Conservation (phyloP, 2,888 invertebrate species). For the Sclerodermus sp. region DNA sequence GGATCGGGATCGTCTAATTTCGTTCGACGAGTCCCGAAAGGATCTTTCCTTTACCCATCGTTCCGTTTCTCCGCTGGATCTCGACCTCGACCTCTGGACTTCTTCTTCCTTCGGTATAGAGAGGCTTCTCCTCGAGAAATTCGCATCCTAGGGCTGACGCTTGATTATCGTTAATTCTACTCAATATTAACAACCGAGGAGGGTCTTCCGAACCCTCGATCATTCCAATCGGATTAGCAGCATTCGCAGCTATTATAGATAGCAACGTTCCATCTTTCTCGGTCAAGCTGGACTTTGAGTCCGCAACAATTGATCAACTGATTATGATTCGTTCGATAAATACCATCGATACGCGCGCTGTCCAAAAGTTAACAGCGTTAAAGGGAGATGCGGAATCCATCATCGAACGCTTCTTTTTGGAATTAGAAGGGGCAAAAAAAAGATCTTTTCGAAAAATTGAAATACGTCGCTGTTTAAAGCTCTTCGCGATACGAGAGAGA, state of each 20-base stretch:
- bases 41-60: conserved; percentile 17
- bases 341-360: no score
- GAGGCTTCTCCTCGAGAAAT: conserved; percentile 1
- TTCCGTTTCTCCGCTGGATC: conserved; percentile 6
- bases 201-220: conserved; percentile 28
- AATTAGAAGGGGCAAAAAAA: no score
- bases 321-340: no score
- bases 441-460: no score
- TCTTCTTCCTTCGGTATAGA: not conserved
- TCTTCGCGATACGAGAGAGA: no score
- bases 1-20: conserved; percentile 37
- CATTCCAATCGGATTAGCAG: conserved; percentile 33
- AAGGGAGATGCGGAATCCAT: no score
- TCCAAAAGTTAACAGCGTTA: no score
- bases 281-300: not conserved
- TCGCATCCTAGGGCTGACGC: conserved; percentile 18
- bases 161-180: conserved; percentile 35
- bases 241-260: conserved; percentile 4
- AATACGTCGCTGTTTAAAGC: no score
- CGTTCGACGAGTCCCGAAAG: conserved; percentile 38
- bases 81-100: conserved; percentile 1
- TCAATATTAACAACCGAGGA: conserved; percentile 21
- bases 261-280: not conserved
- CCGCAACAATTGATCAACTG: no score
- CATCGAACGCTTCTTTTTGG: no score